A percentile compares a stretch with the other conserved stretches of the same genome.
These are phyloP conservation scores for Hartigia nigra DNA, from an alignment of 2,888 invertebrate genomes.

Conservation along the genomic window DNA sequence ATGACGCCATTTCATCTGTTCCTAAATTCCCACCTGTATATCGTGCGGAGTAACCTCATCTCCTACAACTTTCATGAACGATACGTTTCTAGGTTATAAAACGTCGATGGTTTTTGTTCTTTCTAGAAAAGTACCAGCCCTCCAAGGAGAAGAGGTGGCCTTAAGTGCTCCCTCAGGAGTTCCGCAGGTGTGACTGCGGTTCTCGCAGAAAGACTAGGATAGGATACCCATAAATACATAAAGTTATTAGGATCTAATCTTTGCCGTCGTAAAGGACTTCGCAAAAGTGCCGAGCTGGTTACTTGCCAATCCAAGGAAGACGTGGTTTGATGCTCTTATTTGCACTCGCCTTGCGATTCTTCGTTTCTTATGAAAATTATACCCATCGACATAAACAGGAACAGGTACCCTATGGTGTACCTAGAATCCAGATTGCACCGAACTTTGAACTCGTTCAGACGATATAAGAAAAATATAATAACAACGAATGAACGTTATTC, in stretches of 20 bases:
- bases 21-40: neutral
- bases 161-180: constrained; percentile 35
- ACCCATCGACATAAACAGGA: neutral
- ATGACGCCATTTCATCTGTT: neutral
- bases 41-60: neutral
- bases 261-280: neutral
- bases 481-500: neutral
- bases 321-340: neutral
- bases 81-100: neutral
- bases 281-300: neutral
- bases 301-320: neutral
- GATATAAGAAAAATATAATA: neutral
- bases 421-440: neutral
- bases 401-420: constrained; percentile 43
- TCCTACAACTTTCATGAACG: neutral
- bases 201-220: constrained; percentile 12
- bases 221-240: neutral
- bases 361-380: neutral
- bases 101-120: constrained; percentile 9
- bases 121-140: constrained; percentile 60
- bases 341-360: neutral
- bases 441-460: neutral
- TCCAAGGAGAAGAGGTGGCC: constrained; percentile 62
- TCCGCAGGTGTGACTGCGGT: constrained; percentile 53
- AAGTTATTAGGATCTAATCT: neutral